Base-by-base conservation (phyloP, 1,140 invertebrate species). In the Hylaeus volcanicus region DNA sequence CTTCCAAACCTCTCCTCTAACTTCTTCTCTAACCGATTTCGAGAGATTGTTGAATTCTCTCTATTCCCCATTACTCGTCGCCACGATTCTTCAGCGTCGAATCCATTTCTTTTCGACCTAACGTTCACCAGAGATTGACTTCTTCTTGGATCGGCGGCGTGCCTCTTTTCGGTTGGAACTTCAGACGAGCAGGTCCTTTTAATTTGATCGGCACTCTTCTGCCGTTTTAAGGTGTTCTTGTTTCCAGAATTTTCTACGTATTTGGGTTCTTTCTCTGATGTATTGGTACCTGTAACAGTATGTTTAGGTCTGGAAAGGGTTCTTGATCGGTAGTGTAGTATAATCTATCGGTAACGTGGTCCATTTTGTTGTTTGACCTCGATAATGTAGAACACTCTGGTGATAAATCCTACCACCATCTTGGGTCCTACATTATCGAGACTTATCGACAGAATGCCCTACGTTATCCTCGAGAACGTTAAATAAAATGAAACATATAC, bases 161-260 rank as follows among this genome's bases (percentile, higher is more conserved):
- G 37, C 39, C 0, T 15, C 8, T 5, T 4, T 8, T 26, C 15
- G 2, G 3, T 26, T 1, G 4, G 5, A 9, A 45, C 3, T 9
- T 5, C 15, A 12, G 6, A 68, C 12, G 5, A 6, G 2, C 41
- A 1, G 0, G 1, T 11, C 6, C 63, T 11, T 4, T 76, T 41
- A 12, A 79, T 74, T 12, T 74, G 60, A 65, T 63, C 70, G 9
- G 41, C 77, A 5, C 77, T 79, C 5, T 1, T 74, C 2, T 66
- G 77, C 6, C 77, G 51, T 12, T 15, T 74, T 26, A 74, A 45
- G 58, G 6, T 6, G 37, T 41, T 14, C 14, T 37, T 39, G 9
- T 39, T 39, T 3, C 14, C 12, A 1, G 3, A 45, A 39, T 48
- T 0, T 1, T 8, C n/a, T 11, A 0, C n/a, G 53, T 74, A 9